Percentiles rank a stretch among this genome's conserved stretches.
These are phyloP conservation scores for Prunella fulvescens DNA, from an alignment of 2,113 vertebrate species.

Conservation along the genomic window DNA sequence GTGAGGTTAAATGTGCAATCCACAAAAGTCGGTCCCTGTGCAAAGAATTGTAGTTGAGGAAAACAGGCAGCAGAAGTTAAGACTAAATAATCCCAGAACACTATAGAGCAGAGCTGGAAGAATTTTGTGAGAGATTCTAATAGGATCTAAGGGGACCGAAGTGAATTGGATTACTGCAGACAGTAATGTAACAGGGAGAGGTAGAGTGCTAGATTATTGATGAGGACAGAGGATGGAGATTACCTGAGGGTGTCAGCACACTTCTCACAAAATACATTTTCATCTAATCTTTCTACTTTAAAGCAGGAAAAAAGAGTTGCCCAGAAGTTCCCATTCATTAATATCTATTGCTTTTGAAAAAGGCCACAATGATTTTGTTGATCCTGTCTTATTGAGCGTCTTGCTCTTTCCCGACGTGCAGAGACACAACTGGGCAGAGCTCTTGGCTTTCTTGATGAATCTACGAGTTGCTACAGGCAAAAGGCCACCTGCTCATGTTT, in stretches of 20 bases:
- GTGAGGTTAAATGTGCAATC: conserved; percentile 27
- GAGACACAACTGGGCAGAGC: neutral
- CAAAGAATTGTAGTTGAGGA: neutral
- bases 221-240: conserved; percentile 52
- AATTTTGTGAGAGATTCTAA: conserved; percentile 37
- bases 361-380: neutral
- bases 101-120: neutral
- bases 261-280: conserved; percentile 43
- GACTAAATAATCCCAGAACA: neutral
- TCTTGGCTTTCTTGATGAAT: neutral
- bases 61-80: conserved; percentile 37
- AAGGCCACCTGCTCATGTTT: neutral
- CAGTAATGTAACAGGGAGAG: neutral
- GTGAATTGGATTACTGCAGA: conserved; percentile 53
- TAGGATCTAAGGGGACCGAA: conserved; percentile 39
- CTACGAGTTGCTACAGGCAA: neutral
- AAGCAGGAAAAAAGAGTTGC: neutral
- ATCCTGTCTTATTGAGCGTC: neutral
- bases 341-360: neutral
- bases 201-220: conserved; percentile 46
- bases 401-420: neutral
- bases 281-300: conserved; percentile 36
- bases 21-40: neutral
- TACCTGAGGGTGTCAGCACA: conserved; percentile 46
- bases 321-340: conserved; percentile 20